Percentiles rank a stretch among this genome's conserved stretches.
Conservation (phyloP, 2,113 vertebrate genomes). For the Aythya baeri region DNA sequence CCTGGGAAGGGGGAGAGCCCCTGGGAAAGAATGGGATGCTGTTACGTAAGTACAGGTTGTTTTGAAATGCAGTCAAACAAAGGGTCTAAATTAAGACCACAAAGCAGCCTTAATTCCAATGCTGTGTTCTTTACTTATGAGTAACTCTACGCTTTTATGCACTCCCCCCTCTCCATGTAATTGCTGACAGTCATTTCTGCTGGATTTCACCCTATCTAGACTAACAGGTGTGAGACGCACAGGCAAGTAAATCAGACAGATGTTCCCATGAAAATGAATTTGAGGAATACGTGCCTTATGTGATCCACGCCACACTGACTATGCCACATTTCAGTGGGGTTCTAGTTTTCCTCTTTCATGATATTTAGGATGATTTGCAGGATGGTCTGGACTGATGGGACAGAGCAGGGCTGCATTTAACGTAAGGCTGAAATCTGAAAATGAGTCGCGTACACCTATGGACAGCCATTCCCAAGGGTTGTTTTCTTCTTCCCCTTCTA, state of each 20-base stretch:
- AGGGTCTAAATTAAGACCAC: neutral
- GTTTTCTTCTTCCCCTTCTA: neutral
- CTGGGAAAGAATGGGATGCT: neutral
- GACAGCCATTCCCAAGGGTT: neutral
- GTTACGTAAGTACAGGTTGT: neutral
- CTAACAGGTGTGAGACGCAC: neutral
- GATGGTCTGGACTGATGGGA: neutral
- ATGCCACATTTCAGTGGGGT: neutral
- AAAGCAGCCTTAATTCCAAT: neutral
- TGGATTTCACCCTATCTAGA: neutral
- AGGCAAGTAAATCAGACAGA: neutral
- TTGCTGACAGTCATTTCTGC: neutral
- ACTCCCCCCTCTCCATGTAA: fast-evolving
- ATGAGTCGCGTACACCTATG: neutral
- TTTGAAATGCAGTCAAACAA: neutral
- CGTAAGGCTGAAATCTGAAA: neutral
- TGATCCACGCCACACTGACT: neutral
- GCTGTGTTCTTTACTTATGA: neutral
- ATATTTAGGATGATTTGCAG: neutral
- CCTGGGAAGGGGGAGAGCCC: neutral
- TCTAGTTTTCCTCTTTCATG: neutral
- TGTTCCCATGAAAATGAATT: neutral
- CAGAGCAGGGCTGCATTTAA: neutral
- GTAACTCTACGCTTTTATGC: neutral
- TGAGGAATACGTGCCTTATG: neutral